Conservation (phyloP, 1,140 invertebrate species). For the Brachionus koreanus region DNA sequence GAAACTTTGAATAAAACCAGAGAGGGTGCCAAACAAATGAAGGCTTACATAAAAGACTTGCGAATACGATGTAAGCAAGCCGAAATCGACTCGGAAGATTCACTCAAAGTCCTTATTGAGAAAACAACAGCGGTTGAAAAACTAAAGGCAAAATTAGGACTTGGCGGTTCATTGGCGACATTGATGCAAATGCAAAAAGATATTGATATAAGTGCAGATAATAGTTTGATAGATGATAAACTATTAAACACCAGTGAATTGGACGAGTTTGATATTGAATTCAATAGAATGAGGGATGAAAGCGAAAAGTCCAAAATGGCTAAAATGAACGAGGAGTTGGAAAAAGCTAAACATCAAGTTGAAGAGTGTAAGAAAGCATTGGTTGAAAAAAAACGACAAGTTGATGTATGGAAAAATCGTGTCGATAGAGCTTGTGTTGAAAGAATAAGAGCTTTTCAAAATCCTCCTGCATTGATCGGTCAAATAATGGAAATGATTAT, state of each 20-base stretch:
- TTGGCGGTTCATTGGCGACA: slow-evolving; percentile 53
- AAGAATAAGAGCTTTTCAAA: slow-evolving; percentile 52
- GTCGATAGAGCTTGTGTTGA: slow-evolving; percentile 57
- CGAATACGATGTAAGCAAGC: slow-evolving; percentile 53
- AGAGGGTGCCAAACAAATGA: slow-evolving; percentile 55
- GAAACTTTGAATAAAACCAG: slow-evolving; percentile 54
- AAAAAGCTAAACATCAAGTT: slow-evolving; percentile 49
- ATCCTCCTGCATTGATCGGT: slow-evolving; percentile 55
- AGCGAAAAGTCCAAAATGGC: slow-evolving; percentile 54
- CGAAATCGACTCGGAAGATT: slow-evolving; percentile 51
- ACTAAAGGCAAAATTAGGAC: slow-evolving; percentile 54
- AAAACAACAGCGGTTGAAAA: slow-evolving; percentile 56
- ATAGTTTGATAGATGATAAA: slow-evolving; percentile 49
- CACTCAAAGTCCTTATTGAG: slow-evolving; percentile 52
- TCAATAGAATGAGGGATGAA: slow-evolving; percentile 57
- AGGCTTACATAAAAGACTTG: slow-evolving; percentile 53
- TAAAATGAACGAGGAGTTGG: slow-evolving; percentile 53
- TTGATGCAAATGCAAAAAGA: slow-evolving; percentile 56
- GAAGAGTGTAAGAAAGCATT: slow-evolving; percentile 53
- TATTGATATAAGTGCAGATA: slow-evolving; percentile 50
- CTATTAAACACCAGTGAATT: slow-evolving; percentile 54
- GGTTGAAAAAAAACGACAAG: slow-evolving; percentile 51
- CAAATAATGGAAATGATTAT: slow-evolving; percentile 57
- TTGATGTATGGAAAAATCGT: slow-evolving; percentile 54
- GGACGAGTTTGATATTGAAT: slow-evolving; percentile 58